These are phyloP conservation scores for Albula glossodonta DNA, from an alignment of 2,113 vertebrate species.

Conservation along the genomic window DNA sequence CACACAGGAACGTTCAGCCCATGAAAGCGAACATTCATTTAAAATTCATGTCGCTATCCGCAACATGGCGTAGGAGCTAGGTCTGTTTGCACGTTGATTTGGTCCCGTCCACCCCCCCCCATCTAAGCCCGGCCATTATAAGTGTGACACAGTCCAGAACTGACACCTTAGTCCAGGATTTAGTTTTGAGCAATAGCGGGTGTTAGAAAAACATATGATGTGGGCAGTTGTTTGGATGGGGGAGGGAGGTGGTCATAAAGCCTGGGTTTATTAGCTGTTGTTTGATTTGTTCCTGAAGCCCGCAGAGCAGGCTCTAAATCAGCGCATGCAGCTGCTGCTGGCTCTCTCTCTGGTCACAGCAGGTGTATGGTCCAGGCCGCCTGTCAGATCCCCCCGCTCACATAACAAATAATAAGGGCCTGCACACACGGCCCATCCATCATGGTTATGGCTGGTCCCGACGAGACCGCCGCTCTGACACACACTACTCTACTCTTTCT, in stretches of 20 bases:
- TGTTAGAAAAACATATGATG: slow-evolving; percentile 94
- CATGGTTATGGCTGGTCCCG: slow-evolving; percentile 84
- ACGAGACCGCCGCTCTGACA: slow-evolving; percentile 69
- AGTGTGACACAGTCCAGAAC: slow-evolving; percentile 80
- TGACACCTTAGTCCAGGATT: slow-evolving; percentile 87
- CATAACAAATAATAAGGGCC: slow-evolving; percentile 96
- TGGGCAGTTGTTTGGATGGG: slow-evolving; percentile 88
- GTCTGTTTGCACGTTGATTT: neutral
- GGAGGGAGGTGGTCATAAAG: slow-evolving; percentile 77
- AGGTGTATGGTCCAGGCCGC: slow-evolving; percentile 88
- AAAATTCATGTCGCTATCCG: neutral
- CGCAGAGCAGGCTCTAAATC: slow-evolving; percentile 89
- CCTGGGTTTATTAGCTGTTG: slow-evolving; percentile 93
- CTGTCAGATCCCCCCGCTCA: slow-evolving; percentile 88
- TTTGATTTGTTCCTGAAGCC: slow-evolving; percentile 95
- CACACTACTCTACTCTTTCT: slow-evolving; percentile 43
- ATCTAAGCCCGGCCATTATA: slow-evolving; percentile 78
- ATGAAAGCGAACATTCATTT: neutral
- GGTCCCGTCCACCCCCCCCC: neutral
- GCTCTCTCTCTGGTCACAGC: slow-evolving; percentile 75
- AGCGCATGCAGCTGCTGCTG: slow-evolving; percentile 89
- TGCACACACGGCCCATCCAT: slow-evolving; percentile 92
- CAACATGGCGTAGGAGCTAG: neutral
- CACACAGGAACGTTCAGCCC: neutral
- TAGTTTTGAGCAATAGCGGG: slow-evolving; percentile 85